Conservation (phyloP, 1,140 invertebrate genomes). For the Catajapyx aquilonaris region DNA sequence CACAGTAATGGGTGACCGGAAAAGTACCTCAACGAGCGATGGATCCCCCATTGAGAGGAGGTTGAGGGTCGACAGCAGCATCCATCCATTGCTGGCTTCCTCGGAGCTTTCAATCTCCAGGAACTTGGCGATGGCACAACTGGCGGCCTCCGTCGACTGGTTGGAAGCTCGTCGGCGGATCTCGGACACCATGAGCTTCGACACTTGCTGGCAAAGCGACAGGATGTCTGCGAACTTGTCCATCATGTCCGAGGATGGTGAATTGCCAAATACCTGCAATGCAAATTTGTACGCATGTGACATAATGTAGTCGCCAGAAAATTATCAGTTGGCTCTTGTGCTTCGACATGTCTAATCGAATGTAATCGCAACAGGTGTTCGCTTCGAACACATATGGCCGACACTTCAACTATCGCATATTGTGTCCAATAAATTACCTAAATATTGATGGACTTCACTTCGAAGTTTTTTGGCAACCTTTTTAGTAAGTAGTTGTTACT, state of each 20-base stretch:
- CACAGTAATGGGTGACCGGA: not conserved
- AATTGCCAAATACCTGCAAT: slow-evolving; percentile 67
- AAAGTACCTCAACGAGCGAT: slow-evolving; percentile 38
- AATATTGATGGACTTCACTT: no score
- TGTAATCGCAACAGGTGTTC: no score
- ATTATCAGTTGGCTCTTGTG: not conserved
- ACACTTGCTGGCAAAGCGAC: slow-evolving; percentile 83
- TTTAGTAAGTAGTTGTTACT: no score
- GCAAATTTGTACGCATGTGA: slow-evolving; percentile 6
- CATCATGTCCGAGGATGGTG: slow-evolving; percentile 75
- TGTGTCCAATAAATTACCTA: no score
- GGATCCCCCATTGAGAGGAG: slow-evolving; percentile 66
- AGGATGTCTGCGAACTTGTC: slow-evolving; percentile 88
- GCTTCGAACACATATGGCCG: no score
- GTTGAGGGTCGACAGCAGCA: slow-evolving; percentile 78
- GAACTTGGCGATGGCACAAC: slow-evolving; percentile 88
- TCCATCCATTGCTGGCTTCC: slow-evolving; percentile 91
- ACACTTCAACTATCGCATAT: no score
- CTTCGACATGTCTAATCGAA: not conserved
- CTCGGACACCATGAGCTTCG: slow-evolving; percentile 84
- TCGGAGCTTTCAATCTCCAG: slow-evolving; percentile 80
- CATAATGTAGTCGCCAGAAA: not conserved
- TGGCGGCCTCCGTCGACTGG: slow-evolving; percentile 85
- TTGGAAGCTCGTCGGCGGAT: slow-evolving; percentile 82
- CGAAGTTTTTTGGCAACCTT: no score